A percentile compares a stretch with the other conserved stretches of the same genome.
Evolutionary conservation across 2,797 vertebrate species (phyloP).

Genomic region (Coendou prehensilis): DNA sequence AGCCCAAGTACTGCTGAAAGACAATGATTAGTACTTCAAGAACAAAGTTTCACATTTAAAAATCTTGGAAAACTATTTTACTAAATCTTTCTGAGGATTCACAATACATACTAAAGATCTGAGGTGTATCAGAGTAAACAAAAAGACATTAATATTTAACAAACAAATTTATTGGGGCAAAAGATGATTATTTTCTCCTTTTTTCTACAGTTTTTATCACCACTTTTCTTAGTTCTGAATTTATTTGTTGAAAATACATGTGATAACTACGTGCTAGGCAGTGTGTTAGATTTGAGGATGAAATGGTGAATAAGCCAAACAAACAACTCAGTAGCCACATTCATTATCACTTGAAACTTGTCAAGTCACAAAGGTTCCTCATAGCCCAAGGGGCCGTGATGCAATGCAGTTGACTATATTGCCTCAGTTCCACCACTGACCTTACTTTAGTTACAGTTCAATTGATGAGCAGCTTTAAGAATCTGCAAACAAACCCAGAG

Average conservation of each 20-base stretch:
- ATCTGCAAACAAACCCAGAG: constrained; percentile 19
- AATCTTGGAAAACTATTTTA: constrained; percentile 27
- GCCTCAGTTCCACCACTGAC: constrained; percentile 55
- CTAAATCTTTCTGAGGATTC: constrained; percentile 29
- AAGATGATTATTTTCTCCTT: background rate
- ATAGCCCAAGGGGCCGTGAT: constrained; percentile 58
- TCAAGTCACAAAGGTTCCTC: background rate
- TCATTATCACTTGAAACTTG: constrained; percentile 48
- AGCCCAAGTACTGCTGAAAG: constrained; percentile 25
- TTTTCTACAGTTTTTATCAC: background rate
- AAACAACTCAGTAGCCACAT: constrained; percentile 7
- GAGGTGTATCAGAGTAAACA: background rate
- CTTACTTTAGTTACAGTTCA: constrained; percentile 22
- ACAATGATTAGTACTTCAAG: constrained; percentile 37
- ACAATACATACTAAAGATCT: constrained; percentile 29
- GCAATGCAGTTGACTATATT: constrained; percentile 5
- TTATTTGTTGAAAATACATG: constrained; percentile 36
- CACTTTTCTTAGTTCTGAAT: constrained; percentile 63
- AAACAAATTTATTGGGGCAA: constrained; percentile 33
- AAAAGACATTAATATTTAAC: constrained; percentile 46
- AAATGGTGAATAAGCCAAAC: background rate
- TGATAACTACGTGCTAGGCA: background rate
- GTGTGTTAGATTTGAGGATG: background rate
- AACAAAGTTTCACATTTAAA: constrained; percentile 57
- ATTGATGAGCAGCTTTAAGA: background rate